These are phyloP conservation scores for Adelosebastes latens DNA, from an alignment of 2,797 vertebrate genomes.

Conservation along the genomic window DNA sequence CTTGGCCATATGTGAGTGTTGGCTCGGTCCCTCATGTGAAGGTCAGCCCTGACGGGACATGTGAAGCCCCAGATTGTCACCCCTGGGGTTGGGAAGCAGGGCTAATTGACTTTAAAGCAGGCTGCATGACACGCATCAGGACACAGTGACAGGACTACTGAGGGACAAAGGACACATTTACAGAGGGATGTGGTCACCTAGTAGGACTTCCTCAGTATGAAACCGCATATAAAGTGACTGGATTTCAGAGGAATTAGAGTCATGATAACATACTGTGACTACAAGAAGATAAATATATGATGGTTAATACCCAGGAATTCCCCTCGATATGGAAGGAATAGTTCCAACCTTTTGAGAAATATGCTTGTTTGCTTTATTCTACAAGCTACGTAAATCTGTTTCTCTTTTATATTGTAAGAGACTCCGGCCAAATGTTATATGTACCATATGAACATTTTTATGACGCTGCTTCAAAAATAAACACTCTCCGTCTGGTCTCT, in stretches of 20 bases:
- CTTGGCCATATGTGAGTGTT: slow-evolving; percentile 51
- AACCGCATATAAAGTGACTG: neutral
- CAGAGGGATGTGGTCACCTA: slow-evolving; percentile 22
- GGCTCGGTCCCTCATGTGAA: slow-evolving; percentile 59
- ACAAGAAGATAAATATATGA: neutral
- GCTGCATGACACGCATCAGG: slow-evolving; percentile 49
- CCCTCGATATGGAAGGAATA: neutral
- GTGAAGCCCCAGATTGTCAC: slow-evolving; percentile 58
- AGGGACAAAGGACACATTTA: slow-evolving; percentile 50
- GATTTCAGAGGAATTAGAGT: slow-evolving; percentile 21
- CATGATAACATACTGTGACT: neutral
- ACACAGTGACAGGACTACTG: slow-evolving; percentile 24
- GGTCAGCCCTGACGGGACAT: slow-evolving; percentile 58
- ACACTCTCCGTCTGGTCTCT: no score
- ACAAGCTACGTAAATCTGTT: no score
- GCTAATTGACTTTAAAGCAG: slow-evolving; percentile 66
- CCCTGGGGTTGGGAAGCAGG: slow-evolving; percentile 38
- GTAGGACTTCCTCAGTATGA: slow-evolving; percentile 3
- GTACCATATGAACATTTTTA: no score
- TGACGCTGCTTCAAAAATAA: no score
- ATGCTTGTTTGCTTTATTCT: neutral
- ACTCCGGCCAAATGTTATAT: no score
- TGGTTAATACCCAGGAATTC: neutral
- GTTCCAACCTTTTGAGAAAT: neutral
- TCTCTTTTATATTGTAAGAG: no score